A percentile compares a stretch with the other conserved stretches of the same genome.
Conservation (phyloP, 1,140 invertebrate genomes). For the Heliothis virescens region DNA sequence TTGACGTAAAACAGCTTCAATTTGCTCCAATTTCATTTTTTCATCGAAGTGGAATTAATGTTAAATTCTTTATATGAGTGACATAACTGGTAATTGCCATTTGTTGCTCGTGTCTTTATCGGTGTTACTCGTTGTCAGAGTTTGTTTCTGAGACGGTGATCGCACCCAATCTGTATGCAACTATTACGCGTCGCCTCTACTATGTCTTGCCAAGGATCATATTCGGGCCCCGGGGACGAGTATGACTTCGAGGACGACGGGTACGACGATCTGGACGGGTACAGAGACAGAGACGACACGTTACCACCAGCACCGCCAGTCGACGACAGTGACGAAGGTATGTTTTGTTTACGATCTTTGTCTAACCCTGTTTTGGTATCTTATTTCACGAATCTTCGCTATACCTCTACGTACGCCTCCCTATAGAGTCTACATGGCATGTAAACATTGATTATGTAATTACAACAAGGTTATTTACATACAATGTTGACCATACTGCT, state of each 20-base stretch:
- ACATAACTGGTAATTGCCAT: constrained; percentile 68
- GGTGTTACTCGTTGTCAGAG: constrained; percentile 63
- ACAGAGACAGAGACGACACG: constrained; percentile 77
- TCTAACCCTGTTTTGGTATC: constrained; percentile 72
- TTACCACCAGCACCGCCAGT: constrained; percentile 69
- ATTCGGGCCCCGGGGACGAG: constrained; percentile 83
- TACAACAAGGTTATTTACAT: constrained; percentile 63
- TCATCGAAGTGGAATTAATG: constrained; percentile 57
- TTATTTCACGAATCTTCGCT: constrained; percentile 59
- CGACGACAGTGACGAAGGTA: constrained; percentile 84
- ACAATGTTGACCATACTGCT: constrained; percentile 49
- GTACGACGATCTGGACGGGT: constrained; percentile 83
- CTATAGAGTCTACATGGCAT: constrained; percentile 49
- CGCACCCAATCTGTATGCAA: constrained; percentile 84
- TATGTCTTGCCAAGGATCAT: constrained; percentile 86
- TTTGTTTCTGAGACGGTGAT: constrained; percentile 75
- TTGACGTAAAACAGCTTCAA: constrained; percentile 81
- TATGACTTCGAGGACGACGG: constrained; percentile 85
- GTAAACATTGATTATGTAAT: constrained; percentile 76
- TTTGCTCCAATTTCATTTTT: constrained; percentile 76
- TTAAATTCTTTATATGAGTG: constrained; percentile 78
- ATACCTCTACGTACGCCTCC: constrained; percentile 52
- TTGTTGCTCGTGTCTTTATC: constrained; percentile 63
- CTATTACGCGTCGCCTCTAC: constrained; percentile 83
- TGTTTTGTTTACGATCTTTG: constrained; percentile 75